phyloP scores from a whole-genome alignment of 1,140 invertebrate species.

The Zelostemma sp. region DNA sequence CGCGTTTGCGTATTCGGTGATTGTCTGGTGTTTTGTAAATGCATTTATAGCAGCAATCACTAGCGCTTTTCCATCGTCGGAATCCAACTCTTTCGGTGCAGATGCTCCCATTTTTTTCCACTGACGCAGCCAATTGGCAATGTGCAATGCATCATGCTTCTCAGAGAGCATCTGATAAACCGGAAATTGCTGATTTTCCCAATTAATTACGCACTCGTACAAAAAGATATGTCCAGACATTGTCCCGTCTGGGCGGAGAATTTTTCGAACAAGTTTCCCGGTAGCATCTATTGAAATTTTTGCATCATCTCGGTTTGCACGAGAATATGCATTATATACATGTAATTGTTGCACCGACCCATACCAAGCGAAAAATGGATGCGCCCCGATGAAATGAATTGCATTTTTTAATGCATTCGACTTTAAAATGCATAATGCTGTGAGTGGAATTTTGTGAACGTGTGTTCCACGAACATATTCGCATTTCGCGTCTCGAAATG shows the following conservation, averaged over 20 bases:
- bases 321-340: background rate
- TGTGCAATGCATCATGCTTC: constrained; percentile 4
- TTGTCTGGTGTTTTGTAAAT: constrained; percentile 8
- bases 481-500: constrained; percentile 12
- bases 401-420: constrained; percentile 1
- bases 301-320: background rate
- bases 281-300: constrained; percentile 10
- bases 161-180: constrained; percentile 16
- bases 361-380: constrained; percentile 8
- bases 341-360: constrained; percentile 5
- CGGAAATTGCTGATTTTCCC: constrained; percentile 4
- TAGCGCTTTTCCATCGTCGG: constrained; percentile 9
- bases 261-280: constrained; percentile 4
- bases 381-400: background rate
- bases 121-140: too few relatives aligned
- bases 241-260: background rate
- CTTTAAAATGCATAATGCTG: background rate
- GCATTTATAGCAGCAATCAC: constrained; percentile 12
- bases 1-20: constrained; percentile 21
- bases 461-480: constrained; percentile 1
- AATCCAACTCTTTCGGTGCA: constrained; percentile 13
- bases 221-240: constrained; percentile 11
- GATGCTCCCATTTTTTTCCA: background rate
- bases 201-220: constrained; percentile 1
- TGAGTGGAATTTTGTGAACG: constrained; percentile 7